Evolutionary conservation across 2,797 vertebrate species (phyloP).

Genomic region (Poeciliopsis infans): DNA sequence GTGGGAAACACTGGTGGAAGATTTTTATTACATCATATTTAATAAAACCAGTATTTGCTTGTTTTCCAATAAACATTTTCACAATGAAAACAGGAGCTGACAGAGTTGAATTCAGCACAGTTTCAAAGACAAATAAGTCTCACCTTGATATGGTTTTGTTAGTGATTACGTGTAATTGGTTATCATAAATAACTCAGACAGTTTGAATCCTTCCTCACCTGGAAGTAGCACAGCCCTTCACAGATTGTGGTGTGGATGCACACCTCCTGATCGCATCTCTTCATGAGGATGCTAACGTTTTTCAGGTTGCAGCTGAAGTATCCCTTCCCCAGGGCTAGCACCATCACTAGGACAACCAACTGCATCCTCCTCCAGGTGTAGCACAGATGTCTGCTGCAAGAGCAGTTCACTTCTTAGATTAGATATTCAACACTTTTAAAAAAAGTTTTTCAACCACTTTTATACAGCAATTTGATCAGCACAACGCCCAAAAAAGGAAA

Average conservation of each 20-base stretch:
- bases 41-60: neutral
- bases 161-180: neutral
- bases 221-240: conserved; percentile 84
- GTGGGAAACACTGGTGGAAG: neutral
- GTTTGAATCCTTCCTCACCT: conserved; percentile 71
- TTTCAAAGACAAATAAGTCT: neutral
- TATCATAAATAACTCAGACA: neutral
- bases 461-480: neutral
- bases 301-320: conserved; percentile 79
- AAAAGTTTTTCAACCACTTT: neutral
- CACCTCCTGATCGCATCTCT: conserved; percentile 83
- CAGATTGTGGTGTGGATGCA: conserved; percentile 86
- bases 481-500: neutral
- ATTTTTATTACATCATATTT: neutral
- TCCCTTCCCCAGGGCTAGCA: conserved; percentile 77
- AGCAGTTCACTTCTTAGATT: conserved; percentile 38
- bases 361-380: conserved; percentile 72
- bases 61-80: neutral
- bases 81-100: neutral
- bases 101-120: neutral
- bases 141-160: neutral
- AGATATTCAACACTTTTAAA: neutral
- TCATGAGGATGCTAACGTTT: conserved; percentile 84
- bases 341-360: conserved; percentile 83
- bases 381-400: conserved; percentile 41